Evolutionary conservation across 2,888 invertebrate genomes (phyloP).

Genomic region (Rhamphomyia laevipes): DNA sequence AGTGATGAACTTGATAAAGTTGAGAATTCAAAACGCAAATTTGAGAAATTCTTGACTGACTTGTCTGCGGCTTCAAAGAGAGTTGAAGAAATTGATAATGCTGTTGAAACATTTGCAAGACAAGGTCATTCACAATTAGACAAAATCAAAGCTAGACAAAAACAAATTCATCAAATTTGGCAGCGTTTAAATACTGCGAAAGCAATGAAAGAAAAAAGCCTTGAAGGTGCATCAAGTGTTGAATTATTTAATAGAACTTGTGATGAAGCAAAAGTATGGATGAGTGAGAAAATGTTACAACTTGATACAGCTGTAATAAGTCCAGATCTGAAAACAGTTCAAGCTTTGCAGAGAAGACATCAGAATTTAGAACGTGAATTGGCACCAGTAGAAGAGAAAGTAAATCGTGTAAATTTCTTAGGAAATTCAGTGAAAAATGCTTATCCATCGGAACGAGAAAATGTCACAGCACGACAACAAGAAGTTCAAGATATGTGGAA

Average conservation of each 20-base stretch:
- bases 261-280: conserved; percentile 95
- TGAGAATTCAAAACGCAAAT: conserved; percentile 86
- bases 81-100: conserved; percentile 76
- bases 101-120: conserved; percentile 72
- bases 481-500: conserved; percentile 84
- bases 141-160: conserved; percentile 60
- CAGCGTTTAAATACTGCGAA: conserved; percentile 74
- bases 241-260: conserved; percentile 93
- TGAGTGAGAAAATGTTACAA: conserved; percentile 89
- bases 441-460: conserved; percentile 80
- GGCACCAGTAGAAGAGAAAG: conserved; percentile 89
- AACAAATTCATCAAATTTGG: conserved; percentile 84
- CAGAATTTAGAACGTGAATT: conserved; percentile 89
- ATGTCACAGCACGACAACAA: conserved; percentile 71
- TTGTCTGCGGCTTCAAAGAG: conserved; percentile 87
- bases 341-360: conserved; percentile 81
- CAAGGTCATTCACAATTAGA: conserved; percentile 81
- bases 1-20: conserved; percentile 78
- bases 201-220: conserved; percentile 77
- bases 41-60: conserved; percentile 94
- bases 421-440: conserved; percentile 84
- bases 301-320: conserved; percentile 66
- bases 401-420: conserved; percentile 72
- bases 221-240: conserved; percentile 88
- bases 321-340: conserved; percentile 80